Evolutionary conservation across 2,888 invertebrate genomes (phyloP), one percentile per base, ranked within the genome.

Genomic region (Sminthurides aquaticus): DNA sequence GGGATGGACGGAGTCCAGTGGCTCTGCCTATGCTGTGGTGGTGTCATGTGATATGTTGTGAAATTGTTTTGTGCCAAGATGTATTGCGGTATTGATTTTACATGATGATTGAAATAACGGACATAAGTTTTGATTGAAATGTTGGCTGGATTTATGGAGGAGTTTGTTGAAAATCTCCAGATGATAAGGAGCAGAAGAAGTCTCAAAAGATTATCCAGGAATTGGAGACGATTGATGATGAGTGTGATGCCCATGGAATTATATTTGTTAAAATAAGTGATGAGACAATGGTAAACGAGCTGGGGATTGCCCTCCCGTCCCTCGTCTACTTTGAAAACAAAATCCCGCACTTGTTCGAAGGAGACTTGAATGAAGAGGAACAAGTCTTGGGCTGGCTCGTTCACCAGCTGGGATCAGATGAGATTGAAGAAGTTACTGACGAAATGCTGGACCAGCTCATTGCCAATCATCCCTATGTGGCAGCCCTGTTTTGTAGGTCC

Each of bases 251-350:
- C 76, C 83, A 91, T 75, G 91, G 91, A 70, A 87, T 94, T 77
- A 89, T 89, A 70, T 94, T 94, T 80, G 93, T 93, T 20, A 93
- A 93, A 80, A 91, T 93, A 76, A 91, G 91, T 78, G 91, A 94
- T 79, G 84, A 86, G 72, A 91, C 91, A 34, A 93, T 93, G 80
- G 91, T 93, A 60, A 86, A 85, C 78, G 91, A 92, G 80, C 92
- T 93, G 78, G 93, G 93, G 74, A 90, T 94, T 76, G 90, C 91
- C 76, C 82, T 92, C 73, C 93, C 93, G 57, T 86, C 88, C 68
- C 81, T 94, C 69, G 84, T 94, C 72, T 94, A 92, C 79, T 94
- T 93, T 76, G 92, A 94, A 79, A 88, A 90, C 75, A 89, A 90
- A 78, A 91, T 93, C 64, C 94, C 94, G 1, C 90, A 91, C 0